Percentiles rank a stretch among this genome's conserved stretches.
These are phyloP conservation scores for Boleophthalmus pectinirostris DNA, from an alignment of 2,113 vertebrate species.

Conservation along the genomic window DNA sequence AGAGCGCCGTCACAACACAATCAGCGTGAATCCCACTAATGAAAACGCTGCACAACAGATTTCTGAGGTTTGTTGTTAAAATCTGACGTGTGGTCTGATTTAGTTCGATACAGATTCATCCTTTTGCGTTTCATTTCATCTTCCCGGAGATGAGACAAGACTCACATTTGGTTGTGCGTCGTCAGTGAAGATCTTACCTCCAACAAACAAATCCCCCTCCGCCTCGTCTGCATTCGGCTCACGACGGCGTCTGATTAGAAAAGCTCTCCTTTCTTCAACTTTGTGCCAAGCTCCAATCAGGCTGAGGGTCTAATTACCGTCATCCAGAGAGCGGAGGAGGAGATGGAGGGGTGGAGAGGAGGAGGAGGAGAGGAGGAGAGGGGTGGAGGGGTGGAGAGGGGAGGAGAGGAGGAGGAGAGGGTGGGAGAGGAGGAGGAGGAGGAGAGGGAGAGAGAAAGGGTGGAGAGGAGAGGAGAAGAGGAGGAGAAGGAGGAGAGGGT, in stretches of 20 bases:
- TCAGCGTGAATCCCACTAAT: too few species aligned
- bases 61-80: too few species aligned
- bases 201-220: neutral
- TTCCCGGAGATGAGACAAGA: too few species aligned
- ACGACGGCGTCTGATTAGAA: slow-evolving; percentile 59
- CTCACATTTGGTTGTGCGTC: too few species aligned
- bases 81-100: too few species aligned
- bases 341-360: slow-evolving; percentile 33
- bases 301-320: slow-evolving; percentile 73
- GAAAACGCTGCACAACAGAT: too few species aligned
- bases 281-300: slow-evolving; percentile 75
- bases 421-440: slow-evolving; percentile 18
- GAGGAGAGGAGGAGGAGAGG: slow-evolving; percentile 37
- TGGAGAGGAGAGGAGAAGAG: slow-evolving; percentile 8
- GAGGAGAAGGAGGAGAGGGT: neutral
- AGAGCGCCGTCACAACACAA: too few species aligned
- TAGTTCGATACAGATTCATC: too few species aligned
- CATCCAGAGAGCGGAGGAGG: slow-evolving; percentile 47
- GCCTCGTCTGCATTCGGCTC: neutral
- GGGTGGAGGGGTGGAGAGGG: neutral
- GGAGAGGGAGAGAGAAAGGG: slow-evolving; percentile 15
- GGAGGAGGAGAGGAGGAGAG: slow-evolving; percentile 6
- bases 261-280: slow-evolving; percentile 71
- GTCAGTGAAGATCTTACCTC: neutral
- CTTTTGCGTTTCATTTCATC: too few species aligned